phyloP scores from a whole-genome alignment of 2,113 vertebrate genomes.

The Columba livia region DNA sequence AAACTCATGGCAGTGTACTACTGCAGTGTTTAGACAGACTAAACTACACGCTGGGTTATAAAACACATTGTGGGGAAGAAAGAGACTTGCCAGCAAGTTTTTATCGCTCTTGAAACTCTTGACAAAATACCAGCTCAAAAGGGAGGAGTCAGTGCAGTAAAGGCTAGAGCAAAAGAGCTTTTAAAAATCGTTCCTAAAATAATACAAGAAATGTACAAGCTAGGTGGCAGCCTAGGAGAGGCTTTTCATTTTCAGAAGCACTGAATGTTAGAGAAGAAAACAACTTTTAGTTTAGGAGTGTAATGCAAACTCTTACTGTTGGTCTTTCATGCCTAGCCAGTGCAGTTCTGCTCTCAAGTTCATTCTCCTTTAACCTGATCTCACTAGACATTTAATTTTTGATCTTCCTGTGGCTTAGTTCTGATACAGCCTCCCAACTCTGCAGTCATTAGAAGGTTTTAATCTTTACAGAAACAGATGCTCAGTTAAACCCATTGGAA shows the following conservation, averaged over 20 bases:
- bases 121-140: slow-evolving; percentile 63
- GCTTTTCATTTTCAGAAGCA: not conserved
- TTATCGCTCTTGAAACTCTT: slow-evolving; percentile 57
- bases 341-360: not conserved
- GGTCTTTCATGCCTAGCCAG: not conserved
- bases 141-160: slow-evolving; percentile 25
- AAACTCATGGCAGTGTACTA: slow-evolving; percentile 70
- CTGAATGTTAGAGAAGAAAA: not conserved
- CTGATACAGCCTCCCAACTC: not conserved
- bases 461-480: slow-evolving; percentile 35
- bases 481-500: not conserved
- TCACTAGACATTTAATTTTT: not conserved
- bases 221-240: slow-evolving; percentile 57
- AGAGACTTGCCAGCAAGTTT: slow-evolving; percentile 68
- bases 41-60: slow-evolving; percentile 70
- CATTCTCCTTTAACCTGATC: not conserved
- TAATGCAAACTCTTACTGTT: not conserved
- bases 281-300: not conserved
- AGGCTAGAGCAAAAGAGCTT: slow-evolving; percentile 27
- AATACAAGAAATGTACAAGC: slow-evolving; percentile 44
- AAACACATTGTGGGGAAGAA: slow-evolving; percentile 67
- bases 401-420: not conserved
- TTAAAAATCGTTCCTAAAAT: slow-evolving; percentile 31
- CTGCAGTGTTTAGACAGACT: slow-evolving; percentile 73
- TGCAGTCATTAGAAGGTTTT: slow-evolving; percentile 6